Base-by-base conservation (phyloP, 1,140 invertebrate species). In the Hestina assimilis region DNA sequence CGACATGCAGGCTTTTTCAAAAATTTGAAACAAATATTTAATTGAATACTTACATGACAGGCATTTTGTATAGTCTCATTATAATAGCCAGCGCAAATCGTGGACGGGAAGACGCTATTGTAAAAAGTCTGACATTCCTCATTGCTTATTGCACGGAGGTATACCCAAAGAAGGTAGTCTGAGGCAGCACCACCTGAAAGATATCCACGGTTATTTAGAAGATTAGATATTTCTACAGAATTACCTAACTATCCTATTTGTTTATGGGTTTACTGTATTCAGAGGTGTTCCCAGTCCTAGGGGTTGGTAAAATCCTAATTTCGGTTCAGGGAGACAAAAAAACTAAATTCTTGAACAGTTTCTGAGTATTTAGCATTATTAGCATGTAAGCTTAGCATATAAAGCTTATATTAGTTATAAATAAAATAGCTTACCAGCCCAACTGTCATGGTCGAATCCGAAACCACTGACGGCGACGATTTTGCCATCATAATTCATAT, bases 81-180 rank as follows among this genome's bases (percentile, higher is more conserved):
- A 51, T 75, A 76, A 54, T 52, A 73, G 17, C 62, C 66, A 0
- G 72, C 73, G 54, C 76, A 79, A 31, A 79, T 42, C 12, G 72
- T 76, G 24, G 60, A 17, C 0, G 65, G 46, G 31, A 57, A 60
- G 12, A 79, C 58, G 11, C 66, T 58, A 3, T n/a, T 28, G 43
- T 51, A 56, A 35, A 5, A 54, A 15, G 52, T 56, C 3, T 33
- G 41, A 48, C 76, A 79, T 24, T 75, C 64, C 14, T 60, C 62
- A 31, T 72, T 71, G 31, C 58, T 56, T 12, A 79, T 59, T 15
- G 69, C 76, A 1, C 68, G 50, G 7, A 75, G 72, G 50, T 46
- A 31, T 12, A 58, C 52, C 73, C 73, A 79, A 8, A 62, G 57
- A 0, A 79, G 63, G 15, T 60, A 47, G 29, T 73, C 70, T 0